Conservation (phyloP, 2,113 vertebrate species). For the Sisor rabdophorus region DNA sequence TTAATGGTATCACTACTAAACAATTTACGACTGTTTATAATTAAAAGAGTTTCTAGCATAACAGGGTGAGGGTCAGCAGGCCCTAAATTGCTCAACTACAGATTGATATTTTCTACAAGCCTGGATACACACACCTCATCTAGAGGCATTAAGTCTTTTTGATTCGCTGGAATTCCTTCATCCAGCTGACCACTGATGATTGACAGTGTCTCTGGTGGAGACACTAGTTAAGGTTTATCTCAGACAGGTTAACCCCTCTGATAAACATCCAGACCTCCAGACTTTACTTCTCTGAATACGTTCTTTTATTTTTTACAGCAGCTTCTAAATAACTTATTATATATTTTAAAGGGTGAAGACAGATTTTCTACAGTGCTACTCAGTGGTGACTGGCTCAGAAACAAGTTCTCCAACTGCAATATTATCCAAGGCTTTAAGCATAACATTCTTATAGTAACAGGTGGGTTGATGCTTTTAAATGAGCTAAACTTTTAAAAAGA, state of each 20-base stretch:
- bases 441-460: not conserved
- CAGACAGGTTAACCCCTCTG: not conserved
- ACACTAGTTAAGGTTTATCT: not conserved
- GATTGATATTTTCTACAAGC: not conserved
- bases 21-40: too few relatives aligned
- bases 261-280: not conserved
- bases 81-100: not conserved
- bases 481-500: not conserved
- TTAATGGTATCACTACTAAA: not conserved
- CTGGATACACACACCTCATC: too few relatives aligned
- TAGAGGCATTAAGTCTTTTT: not conserved
- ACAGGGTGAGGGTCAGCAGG: too few relatives aligned
- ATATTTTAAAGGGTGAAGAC: not conserved
- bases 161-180: not conserved
- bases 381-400: not conserved
- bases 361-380: too few relatives aligned
- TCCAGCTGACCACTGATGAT: not conserved
- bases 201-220: not conserved
- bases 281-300: not conserved
- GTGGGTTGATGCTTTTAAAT: not conserved
- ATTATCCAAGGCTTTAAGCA: not conserved
- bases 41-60: too few relatives aligned
- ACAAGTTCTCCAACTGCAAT: not conserved
- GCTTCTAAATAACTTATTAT: constrained; percentile 6
- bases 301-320: not conserved